Evolutionary conservation across 2,888 invertebrate species (phyloP).

Genomic region (Eledona agricola): DNA sequence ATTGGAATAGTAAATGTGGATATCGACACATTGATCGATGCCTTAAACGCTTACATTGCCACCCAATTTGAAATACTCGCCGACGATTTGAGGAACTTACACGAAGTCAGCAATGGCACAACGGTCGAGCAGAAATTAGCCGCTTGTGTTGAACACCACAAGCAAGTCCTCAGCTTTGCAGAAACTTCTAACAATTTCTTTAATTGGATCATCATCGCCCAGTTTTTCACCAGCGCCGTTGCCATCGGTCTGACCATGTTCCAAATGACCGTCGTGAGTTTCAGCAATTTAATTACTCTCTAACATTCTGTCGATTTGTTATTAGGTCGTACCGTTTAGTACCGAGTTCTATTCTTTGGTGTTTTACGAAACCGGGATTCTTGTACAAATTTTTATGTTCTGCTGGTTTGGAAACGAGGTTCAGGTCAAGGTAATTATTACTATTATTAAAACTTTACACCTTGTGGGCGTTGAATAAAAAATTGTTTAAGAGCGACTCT

Average conservation of each 20-base stretch:
- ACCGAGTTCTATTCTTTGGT: slow-evolving; percentile 7
- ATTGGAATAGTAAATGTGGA: not conserved
- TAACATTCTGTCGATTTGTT: slow-evolving; percentile 6
- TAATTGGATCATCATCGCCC: slow-evolving; percentile 8
- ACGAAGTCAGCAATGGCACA: no score
- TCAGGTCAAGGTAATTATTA: slow-evolving; percentile 1
- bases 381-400: slow-evolving; percentile 7
- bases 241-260: slow-evolving; percentile 12
- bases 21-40: slow-evolving; percentile 4
- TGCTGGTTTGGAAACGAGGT: slow-evolving; percentile 14
- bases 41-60: slow-evolving; percentile 5
- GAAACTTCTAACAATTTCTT: slow-evolving; percentile 1
- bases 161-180: slow-evolving; percentile 11
- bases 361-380: not conserved
- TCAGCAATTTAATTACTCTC: not conserved
- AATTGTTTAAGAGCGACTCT: slow-evolving; percentile 2
- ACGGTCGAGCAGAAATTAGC: slow-evolving; percentile 2
- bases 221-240: slow-evolving; percentile 12
- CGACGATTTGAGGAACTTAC: slow-evolving; percentile 5
- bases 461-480: not conserved
- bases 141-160: slow-evolving; percentile 4
- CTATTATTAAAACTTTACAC: no score
- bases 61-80: slow-evolving; percentile 5
- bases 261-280: slow-evolving; percentile 12
- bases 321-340: slow-evolving; percentile 2